Evolutionary conservation across 2,797 vertebrate genomes (phyloP).

Genomic region (Sebastes cheni): DNA sequence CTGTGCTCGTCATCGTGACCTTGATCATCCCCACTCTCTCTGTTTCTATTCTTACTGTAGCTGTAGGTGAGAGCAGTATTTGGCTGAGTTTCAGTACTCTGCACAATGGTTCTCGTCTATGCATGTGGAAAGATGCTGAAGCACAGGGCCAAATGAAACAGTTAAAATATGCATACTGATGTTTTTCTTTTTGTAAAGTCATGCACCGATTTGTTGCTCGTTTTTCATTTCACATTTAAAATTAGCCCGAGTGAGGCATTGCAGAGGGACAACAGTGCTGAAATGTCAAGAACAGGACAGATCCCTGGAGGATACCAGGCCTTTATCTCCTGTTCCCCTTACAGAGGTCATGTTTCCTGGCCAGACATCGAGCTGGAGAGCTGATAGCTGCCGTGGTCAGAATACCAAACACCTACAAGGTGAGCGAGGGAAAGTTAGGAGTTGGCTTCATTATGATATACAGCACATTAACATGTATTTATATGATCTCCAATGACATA

Average conservation of each 20-base stretch:
- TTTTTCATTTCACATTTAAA: slow-evolving; percentile 4
- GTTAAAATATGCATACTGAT: background rate
- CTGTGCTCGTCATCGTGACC: background rate
- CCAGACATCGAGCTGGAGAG: slow-evolving; percentile 27
- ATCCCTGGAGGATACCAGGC: background rate
- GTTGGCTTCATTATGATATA: background rate
- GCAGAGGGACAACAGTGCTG: background rate
- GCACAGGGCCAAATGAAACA: background rate
- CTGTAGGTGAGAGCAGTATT: background rate
- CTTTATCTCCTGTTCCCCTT: slow-evolving; percentile 25
- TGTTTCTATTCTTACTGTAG: background rate
- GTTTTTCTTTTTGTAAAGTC: background rate
- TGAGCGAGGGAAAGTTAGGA: background rate
- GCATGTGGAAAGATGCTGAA: background rate
- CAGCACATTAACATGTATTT: background rate
- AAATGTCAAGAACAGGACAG: background rate
- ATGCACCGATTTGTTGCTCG: background rate
- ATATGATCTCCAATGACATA: background rate
- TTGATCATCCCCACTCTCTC: background rate
- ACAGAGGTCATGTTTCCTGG: slow-evolving; percentile 62
- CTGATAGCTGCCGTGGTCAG: slow-evolving; percentile 32
- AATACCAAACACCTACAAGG: slow-evolving; percentile 49
- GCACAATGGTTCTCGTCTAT: background rate
- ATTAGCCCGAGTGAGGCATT: background rate
- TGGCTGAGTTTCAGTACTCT: background rate